phyloP scores from a whole-genome alignment of 1,140 invertebrate species.

The Schmidtea mediterranea region DNA sequence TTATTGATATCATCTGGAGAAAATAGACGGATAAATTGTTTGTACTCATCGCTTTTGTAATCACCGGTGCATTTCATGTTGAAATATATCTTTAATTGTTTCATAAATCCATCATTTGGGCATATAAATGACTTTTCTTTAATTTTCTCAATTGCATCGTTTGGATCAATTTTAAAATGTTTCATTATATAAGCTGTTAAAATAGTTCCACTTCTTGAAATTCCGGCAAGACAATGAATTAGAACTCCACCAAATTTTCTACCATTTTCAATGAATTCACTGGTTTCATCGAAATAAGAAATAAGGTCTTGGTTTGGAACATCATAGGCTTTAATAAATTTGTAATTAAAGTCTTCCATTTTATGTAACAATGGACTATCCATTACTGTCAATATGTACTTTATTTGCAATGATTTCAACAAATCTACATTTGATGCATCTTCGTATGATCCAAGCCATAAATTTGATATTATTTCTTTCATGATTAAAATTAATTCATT shows the following conservation, averaged over 20 bases:
- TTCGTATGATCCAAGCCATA: slow-evolving; percentile 12
- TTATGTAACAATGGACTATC: slow-evolving; percentile 10
- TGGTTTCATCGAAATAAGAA: slow-evolving; percentile 12
- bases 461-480: slow-evolving; percentile 6
- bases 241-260: slow-evolving; percentile 15
- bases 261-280: slow-evolving; percentile 15
- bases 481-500: too few species aligned
- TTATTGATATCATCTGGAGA: too few species aligned
- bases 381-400: slow-evolving; percentile 14
- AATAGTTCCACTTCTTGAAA: slow-evolving; percentile 23
- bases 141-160: slow-evolving; percentile 12
- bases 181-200: slow-evolving; percentile 26
- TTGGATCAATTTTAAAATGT: slow-evolving; percentile 10
- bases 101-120: slow-evolving; percentile 14
- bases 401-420: slow-evolving; percentile 9
- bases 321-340: slow-evolving; percentile 13
- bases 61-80: slow-evolving; percentile 13
- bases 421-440: slow-evolving; percentile 9
- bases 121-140: slow-evolving; percentile 13
- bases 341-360: slow-evolving; percentile 11
- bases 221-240: slow-evolving; percentile 25
- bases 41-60: slow-evolving; percentile 10
- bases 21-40: slow-evolving; percentile 7
- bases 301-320: slow-evolving; percentile 13
- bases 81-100: slow-evolving; percentile 15